Evolutionary conservation across 2,888 invertebrate genomes (phyloP), one percentile per base, ranked within the genome.

Genomic region (Tetragnatha montana): DNA sequence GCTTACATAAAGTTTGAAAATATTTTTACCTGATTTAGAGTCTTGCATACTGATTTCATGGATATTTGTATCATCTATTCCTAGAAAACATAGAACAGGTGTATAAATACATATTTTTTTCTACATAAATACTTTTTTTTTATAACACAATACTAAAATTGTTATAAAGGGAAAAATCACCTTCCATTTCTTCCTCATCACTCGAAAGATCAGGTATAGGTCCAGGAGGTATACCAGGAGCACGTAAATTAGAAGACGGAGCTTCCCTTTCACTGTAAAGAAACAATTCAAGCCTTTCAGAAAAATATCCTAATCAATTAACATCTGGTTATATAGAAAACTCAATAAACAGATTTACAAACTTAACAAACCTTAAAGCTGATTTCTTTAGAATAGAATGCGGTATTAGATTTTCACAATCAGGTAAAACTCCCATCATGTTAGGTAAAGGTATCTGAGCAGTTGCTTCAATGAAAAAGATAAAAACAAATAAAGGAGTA

Each of bases 151-250:
- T 60, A 79, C 10, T 22, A 50, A 78, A 74, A 74, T 35, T 22
- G 12, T 8, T 71, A 14, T 74, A 35, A 68, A 12, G n/a, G 71
- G 69, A 87, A 19, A 83, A 6, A 51, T n/a, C 51, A 82, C 81
- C 86, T 86, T 81, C 87, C 75, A 68, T 76, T 6, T 68, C 95
- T 14, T 95, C 95, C 21, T 95, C 95, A 92, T 96, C 95, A 91
- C 95, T 95, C 82, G 94, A 94, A 60, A 96, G 94, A 93, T 96
- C 95, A 0, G 96, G 96, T 0, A 97, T 97, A 1, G 96, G 96
- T 0, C 96, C 97, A 0, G 97, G 96, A 0, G 98, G 98, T 8
- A 97, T 97, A 3, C 98, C 97, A 0, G 98, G 97, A 0, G 97
- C 96, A 92, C 92, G 75, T 51, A 78, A 71, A n/a, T 47, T 49